These are phyloP conservation scores for Blastomussa wellsi DNA, from an alignment of 92 coral and sea anemone species.

Conservation along the genomic window DNA sequence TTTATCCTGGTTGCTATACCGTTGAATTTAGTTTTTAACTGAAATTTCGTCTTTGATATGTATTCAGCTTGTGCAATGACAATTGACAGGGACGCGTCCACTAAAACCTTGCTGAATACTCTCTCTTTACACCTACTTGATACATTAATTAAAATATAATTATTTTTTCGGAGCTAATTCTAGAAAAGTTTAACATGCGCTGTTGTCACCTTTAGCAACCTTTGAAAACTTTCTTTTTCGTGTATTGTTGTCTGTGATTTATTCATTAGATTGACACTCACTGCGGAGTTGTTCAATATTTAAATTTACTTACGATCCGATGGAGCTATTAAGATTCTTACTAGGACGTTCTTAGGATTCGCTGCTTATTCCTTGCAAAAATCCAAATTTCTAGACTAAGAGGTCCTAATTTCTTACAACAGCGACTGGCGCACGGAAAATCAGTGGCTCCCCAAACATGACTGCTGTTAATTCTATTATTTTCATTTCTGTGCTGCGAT, in stretches of 20 bases:
- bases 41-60: neutral
- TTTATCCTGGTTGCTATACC: neutral
- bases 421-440: no score
- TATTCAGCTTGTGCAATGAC: neutral
- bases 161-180: neutral
- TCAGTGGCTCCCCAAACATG: neutral
- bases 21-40: neutral
- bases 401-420: neutral
- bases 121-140: neutral
- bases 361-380: neutral
- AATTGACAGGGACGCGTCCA: neutral
- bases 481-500: neutral
- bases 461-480: neutral
- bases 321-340: neutral
- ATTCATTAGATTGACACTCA: neutral
- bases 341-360: neutral
- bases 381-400: neutral
- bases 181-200: neutral
- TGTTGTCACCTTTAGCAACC: neutral
- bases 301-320: neutral
- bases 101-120: neutral
- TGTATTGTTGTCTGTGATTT: neutral
- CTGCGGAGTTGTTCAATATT: neutral
- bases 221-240: neutral
- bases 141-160: neutral